Percentiles rank a stretch among this genome's conserved stretches.
phyloP scores from a whole-genome alignment of 2,888 invertebrate species.

The Watsonalla cultraria region DNA sequence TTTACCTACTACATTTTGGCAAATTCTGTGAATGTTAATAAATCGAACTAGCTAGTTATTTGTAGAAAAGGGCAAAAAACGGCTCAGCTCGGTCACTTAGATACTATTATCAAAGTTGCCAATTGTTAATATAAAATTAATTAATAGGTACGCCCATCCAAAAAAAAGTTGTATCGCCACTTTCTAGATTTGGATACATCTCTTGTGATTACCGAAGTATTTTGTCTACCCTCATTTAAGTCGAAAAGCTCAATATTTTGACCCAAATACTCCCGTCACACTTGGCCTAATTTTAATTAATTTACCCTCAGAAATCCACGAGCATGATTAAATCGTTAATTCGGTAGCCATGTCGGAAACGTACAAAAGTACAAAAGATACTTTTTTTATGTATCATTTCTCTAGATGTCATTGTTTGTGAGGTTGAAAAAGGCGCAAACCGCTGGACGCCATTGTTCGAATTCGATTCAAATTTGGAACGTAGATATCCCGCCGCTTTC shows the following conservation, averaged over 20 bases:
- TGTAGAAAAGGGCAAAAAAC: no score
- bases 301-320: conserved; percentile 28
- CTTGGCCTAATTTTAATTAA: conserved; percentile 36
- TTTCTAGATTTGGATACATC: no score
- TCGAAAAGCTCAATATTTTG: background rate
- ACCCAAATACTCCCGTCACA: conserved; percentile 17
- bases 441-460: conserved; percentile 64
- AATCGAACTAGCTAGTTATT: no score
- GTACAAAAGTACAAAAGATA: conserved; percentile 37
- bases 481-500: conserved; percentile 59
- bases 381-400: conserved; percentile 45
- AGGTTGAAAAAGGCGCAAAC: conserved; percentile 60
- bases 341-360: conserved; percentile 57
- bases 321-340: conserved; percentile 46
- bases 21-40: no score
- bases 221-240: background rate
- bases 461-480: conserved; percentile 66
- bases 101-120: no score
- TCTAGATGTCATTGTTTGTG: conserved; percentile 61
- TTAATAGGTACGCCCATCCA: no score
- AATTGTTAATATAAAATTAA: no score
- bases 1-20: no score
- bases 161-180: no score
- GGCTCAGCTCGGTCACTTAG: no score
- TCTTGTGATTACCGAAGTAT: no score